phyloP scores from a whole-genome alignment of 2,797 vertebrate genomes.

The Girardinus metallicus region DNA sequence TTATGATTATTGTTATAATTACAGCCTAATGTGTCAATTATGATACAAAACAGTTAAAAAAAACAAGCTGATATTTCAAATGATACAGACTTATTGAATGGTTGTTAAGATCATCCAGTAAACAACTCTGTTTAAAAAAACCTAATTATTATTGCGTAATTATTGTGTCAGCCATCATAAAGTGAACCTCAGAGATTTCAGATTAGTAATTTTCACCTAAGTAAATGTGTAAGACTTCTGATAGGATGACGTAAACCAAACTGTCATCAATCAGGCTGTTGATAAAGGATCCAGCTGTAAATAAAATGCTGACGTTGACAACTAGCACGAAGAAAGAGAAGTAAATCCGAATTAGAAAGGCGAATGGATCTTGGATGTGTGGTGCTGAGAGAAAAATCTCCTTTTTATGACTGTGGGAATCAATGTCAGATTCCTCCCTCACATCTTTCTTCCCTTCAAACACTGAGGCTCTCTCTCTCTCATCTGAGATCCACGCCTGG shows the following conservation, averaged over 20 bases:
- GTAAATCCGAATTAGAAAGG: background rate
- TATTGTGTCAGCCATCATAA: background rate
- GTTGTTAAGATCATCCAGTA: background rate
- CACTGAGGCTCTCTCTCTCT: slow-evolving; percentile 13
- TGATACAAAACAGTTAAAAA: background rate
- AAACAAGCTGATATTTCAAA: background rate
- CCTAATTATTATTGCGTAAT: background rate
- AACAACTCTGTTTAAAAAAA: background rate
- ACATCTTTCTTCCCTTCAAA: slow-evolving; percentile 3
- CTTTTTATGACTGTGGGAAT: slow-evolving; percentile 61
- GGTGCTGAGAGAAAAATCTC: slow-evolving; percentile 4
- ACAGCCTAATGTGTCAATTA: background rate
- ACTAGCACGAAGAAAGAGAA: background rate
- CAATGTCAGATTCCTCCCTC: slow-evolving; percentile 12
- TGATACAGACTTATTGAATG: background rate
- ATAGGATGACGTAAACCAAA: background rate
- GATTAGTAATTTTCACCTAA: background rate
- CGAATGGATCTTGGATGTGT: background rate
- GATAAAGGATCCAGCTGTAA: background rate
- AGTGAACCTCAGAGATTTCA: background rate
- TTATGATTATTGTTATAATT: background rate
- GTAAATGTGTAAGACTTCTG: background rate
- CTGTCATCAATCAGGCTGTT: background rate
- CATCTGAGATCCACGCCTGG: slow-evolving; percentile 32
- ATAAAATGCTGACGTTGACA: background rate